Evolutionary conservation across 2,888 invertebrate genomes (phyloP), one percentile per base, ranked within the genome.

Genomic region (Neelides folsomi): DNA sequence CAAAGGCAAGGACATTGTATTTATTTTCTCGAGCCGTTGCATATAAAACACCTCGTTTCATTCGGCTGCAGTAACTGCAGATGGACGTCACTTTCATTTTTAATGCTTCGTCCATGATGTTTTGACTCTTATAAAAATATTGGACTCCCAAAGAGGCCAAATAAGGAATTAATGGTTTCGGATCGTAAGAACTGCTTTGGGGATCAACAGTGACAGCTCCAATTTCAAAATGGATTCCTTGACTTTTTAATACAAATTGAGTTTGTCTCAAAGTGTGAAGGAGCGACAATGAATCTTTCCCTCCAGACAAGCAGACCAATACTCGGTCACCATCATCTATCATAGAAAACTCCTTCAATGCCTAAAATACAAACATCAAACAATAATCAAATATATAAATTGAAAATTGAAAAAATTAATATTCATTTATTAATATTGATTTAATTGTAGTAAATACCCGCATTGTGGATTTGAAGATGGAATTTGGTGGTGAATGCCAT

Each of bases 1-100:
- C 89, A 35, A 90, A 73, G 0, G 88, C 89, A n/a, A 88, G 74
- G 2, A 89, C 89, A 68, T 87, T 85, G 73, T 86, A 92, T 1
- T 81, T 81, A 64, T 84, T 80, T 51, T 79, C 75, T 56, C 81
- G 76, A 1, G 87, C 87, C 27, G 83, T 77, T 0, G 79, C 74
- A 68, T 86, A 86, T 37, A 87, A 76, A 55, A 85, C 78, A 5
- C 83, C 81, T 12, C 87, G 76, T 58, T 81, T 79, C 68, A 79
- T 76, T 54, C 82, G 77, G 45, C 78, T 77, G 66, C 84, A 79
- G 74, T 86, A 88, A 66, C 83, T 84, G 66, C 80, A 79, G 57
- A 77, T 75, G 34, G 75, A 75, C 41, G 70, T 70, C 1, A 64
- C 59, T 20, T 56, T 55, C 13, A 60, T 57, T 4, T 63, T 60